Evolutionary conservation across 1,140 invertebrate species (phyloP), one percentile per base, ranked within the genome.

Genomic region (Sycophila sp.): DNA sequence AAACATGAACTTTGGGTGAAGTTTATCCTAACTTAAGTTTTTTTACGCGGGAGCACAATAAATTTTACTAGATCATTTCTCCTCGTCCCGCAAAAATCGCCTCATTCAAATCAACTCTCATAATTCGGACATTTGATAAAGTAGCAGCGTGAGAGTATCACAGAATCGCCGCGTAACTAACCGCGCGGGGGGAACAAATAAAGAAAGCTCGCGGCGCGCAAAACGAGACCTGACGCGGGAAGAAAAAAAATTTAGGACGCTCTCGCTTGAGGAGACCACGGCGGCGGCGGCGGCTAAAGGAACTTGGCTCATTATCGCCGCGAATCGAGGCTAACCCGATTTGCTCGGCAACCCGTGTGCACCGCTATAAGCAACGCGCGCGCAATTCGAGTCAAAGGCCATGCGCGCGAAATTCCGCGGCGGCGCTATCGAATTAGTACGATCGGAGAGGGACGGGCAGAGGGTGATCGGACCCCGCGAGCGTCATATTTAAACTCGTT

Each of bases 321-420:
- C 32, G 40, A 58, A 68, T 68, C 56, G 65, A 68, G 65, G 55
- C 38, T 60, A 68, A 30, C n/a, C n/a, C n/a, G n/a, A n/a, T n/a
- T n/a, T n/a, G n/a, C n/a, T n/a, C n/a, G n/a, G n/a, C n/a, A n/a
- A n/a, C n/a, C n/a, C n/a, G n/a, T n/a, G n/a, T n/a, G n/a, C n/a
- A n/a, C n/a, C n/a, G n/a, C n/a, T n/a, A n/a, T n/a, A n/a, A 49
- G 45, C 24, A 13, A 49, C 28, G 51, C 26, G 34, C 2, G 51
- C 36, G 62, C 28, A 2, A 6, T n/a, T n/a, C n/a, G n/a, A 26
- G 59, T 63, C 59, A 47, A 15, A 45, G 59, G 59, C 42, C 28
- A 56, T 4, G n/a, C 11, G n/a, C n/a, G 53, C n/a, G 19, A 53
- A 53, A 53, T 28, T 28, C 26, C 7, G 22, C 10, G 26, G 13